Conservation (phyloP, 2,888 invertebrate genomes). For the Osedax frankpressi region DNA sequence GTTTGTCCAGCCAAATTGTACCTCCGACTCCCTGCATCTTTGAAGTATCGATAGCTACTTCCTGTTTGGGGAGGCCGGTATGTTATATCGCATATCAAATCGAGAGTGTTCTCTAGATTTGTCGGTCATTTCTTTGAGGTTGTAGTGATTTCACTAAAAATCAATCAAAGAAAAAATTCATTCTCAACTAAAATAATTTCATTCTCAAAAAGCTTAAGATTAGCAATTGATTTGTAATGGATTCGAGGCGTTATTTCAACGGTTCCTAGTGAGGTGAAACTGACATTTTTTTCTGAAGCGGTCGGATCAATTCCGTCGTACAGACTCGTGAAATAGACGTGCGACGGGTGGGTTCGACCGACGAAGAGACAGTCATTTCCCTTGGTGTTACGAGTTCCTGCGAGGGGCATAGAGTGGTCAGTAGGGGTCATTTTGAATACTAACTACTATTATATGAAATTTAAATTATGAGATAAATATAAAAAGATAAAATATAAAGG, state of each 20-base stretch:
- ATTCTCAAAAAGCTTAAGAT: too few species aligned
- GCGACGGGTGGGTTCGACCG: conserved; percentile 58
- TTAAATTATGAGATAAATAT: too few species aligned
- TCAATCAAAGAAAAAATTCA: too few species aligned
- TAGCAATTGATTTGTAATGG: too few species aligned
- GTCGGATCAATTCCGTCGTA: conserved; percentile 50
- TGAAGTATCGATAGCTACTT: conserved; percentile 54
- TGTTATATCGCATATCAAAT: too few species aligned
- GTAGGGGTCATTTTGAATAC: too few species aligned
- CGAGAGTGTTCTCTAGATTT: too few species aligned
- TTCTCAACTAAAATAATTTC: too few species aligned
- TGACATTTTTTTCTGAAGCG: neutral
- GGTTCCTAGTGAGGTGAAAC: neutral
- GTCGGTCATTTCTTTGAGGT: too few species aligned
- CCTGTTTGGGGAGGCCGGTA: conserved; percentile 33
- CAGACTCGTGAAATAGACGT: conserved; percentile 58
- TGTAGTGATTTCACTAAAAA: too few species aligned
- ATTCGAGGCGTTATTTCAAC: neutral
- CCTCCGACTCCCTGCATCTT: conserved; percentile 73
- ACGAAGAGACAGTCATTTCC: conserved; percentile 85
- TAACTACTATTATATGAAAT: too few species aligned
- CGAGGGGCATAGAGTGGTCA: conserved; percentile 1
- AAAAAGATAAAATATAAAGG: too few species aligned
- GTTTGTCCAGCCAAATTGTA: conserved; percentile 60
- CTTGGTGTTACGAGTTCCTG: conserved; percentile 59